These are phyloP conservation scores for Lipophrys pholis DNA, from an alignment of 2,113 vertebrate species.

Conservation along the genomic window DNA sequence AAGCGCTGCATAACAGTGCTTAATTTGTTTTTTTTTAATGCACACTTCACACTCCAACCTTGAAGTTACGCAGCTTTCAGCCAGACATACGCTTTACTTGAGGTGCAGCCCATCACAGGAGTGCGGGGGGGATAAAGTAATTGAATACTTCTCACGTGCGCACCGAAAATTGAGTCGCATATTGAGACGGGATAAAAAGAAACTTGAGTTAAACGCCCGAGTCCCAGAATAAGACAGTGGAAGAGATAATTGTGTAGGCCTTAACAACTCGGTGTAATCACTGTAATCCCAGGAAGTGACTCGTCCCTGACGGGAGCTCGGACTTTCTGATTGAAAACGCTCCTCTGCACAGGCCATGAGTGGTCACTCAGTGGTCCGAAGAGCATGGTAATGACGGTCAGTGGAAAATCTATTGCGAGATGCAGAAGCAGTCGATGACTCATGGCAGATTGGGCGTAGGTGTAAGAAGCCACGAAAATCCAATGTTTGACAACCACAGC, in stretches of 20 bases:
- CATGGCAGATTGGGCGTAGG: background rate
- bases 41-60: slow-evolving; percentile 24
- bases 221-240: slow-evolving; percentile 7
- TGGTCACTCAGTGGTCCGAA: slow-evolving; percentile 45
- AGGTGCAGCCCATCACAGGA: slow-evolving; percentile 6
- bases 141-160: slow-evolving; percentile 26
- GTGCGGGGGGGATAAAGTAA: slow-evolving; percentile 15
- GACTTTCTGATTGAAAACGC: slow-evolving; percentile 33
- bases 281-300: slow-evolving; percentile 34
- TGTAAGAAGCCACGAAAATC: slow-evolving; percentile 22
- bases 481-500: background rate
- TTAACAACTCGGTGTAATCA: slow-evolving; percentile 45
- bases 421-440: slow-evolving; percentile 4
- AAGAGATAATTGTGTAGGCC: slow-evolving; percentile 5
- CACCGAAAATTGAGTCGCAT: background rate
- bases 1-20: slow-evolving; percentile 38
- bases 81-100: slow-evolving; percentile 23
- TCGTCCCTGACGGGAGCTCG: slow-evolving; percentile 20
- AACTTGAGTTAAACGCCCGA: slow-evolving; percentile 5
- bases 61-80: slow-evolving; percentile 20
- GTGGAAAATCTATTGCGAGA: slow-evolving; percentile 24
- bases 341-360: slow-evolving; percentile 42
- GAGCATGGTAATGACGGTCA: slow-evolving; percentile 33
- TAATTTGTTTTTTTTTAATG: slow-evolving; percentile 53
- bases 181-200: slow-evolving; percentile 1